phyloP scores from a whole-genome alignment of 2,113 vertebrate species.

The Periophthalmus modestus region DNA sequence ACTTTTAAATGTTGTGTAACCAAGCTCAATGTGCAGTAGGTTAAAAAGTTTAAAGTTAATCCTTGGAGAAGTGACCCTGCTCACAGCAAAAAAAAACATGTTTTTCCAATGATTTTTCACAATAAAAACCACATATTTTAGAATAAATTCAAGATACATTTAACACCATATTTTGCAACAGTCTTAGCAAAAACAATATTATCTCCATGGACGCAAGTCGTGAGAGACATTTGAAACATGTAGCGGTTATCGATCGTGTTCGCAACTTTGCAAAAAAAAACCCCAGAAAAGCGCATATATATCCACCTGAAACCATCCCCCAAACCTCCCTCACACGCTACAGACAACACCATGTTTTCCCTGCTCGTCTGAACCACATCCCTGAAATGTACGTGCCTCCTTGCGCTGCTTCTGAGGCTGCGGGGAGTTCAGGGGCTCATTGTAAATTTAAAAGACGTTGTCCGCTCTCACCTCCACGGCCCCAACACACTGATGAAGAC shows the following conservation, averaged over 20 bases:
- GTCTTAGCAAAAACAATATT: too few species aligned
- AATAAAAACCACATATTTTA: too few species aligned
- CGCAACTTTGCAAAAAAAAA: not conserved
- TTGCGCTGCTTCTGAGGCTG: slow-evolving; percentile 34
- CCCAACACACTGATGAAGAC: slow-evolving; percentile 26
- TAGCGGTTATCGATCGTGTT: not conserved
- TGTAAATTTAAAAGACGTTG: slow-evolving; percentile 33
- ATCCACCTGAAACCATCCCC: not conserved
- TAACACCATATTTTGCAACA: too few species aligned
- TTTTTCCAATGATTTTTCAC: too few species aligned
- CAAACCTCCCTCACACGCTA: not conserved
- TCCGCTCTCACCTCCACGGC: slow-evolving; percentile 20
- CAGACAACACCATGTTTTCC: not conserved
- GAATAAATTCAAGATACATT: too few species aligned
- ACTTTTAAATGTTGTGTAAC: too few species aligned
- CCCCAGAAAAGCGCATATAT: not conserved
- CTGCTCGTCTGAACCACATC: slow-evolving; percentile 6
- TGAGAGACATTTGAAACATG: not conserved
- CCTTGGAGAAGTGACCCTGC: too few species aligned
- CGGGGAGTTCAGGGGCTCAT: slow-evolving; percentile 37
- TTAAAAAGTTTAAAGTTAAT: too few species aligned
- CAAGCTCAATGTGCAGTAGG: too few species aligned
- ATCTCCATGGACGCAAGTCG: not conserved
- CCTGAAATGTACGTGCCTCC: slow-evolving; percentile 34
- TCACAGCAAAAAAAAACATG: too few species aligned